phyloP scores from a whole-genome alignment of 2,797 vertebrate species.

The Pseudomugil tenellus region DNA sequence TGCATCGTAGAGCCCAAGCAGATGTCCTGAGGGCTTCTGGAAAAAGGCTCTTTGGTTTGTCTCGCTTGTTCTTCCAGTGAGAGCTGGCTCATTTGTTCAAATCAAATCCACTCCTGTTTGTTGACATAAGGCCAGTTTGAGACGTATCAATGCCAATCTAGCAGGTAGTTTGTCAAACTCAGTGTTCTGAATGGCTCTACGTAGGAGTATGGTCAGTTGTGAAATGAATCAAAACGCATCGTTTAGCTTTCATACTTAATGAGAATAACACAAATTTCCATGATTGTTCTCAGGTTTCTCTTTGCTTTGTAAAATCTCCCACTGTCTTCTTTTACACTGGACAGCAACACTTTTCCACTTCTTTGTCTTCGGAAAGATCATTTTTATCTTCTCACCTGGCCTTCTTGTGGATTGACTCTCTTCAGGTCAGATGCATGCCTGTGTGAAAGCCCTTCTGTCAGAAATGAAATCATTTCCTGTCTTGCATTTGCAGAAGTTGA shows the following conservation, averaged over 20 bases:
- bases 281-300: constrained; percentile 70
- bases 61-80: constrained; percentile 26
- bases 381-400: constrained; percentile 39
- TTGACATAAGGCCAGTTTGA: constrained; percentile 49
- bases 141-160: constrained; percentile 22
- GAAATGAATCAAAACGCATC: constrained; percentile 17
- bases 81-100: constrained; percentile 10
- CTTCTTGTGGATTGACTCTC: constrained; percentile 50
- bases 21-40: constrained; percentile 15
- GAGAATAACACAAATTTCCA: constrained; percentile 31
- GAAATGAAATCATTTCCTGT: constrained; percentile 41
- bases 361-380: constrained; percentile 27
- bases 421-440: constrained; percentile 53
- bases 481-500: constrained; percentile 15
- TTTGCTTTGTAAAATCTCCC: constrained; percentile 33
- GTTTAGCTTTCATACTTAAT: constrained; percentile 21
- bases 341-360: constrained; percentile 35
- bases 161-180: constrained; percentile 25
- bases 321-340: constrained; percentile 29
- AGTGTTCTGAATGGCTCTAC: constrained; percentile 37
- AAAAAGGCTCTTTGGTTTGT: constrained; percentile 10
- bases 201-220: constrained; percentile 29
- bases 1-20: constrained; percentile 13
- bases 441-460: constrained; percentile 40
- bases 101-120: constrained; percentile 36